phyloP scores from a whole-genome alignment of 2,113 vertebrate species.

The Typhlomys cinereus region DNA sequence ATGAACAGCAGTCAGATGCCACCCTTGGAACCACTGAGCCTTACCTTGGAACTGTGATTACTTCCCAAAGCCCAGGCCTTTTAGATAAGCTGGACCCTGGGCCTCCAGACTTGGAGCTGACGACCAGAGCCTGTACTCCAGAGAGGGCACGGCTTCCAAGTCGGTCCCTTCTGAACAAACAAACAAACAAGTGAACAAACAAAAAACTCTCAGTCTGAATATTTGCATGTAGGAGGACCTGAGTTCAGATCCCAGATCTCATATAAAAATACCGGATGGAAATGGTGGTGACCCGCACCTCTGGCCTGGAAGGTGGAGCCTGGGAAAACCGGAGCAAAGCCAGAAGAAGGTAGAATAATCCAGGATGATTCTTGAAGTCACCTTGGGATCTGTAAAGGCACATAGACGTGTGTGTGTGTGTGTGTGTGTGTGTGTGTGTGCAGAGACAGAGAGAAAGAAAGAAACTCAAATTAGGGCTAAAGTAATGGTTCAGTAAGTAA shows the following conservation, averaged over 20 bases:
- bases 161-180: not conserved
- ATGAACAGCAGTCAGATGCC: not conserved
- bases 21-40: not conserved
- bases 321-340: too few relatives aligned
- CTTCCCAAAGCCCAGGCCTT: not conserved
- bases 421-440: not conserved
- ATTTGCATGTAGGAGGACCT: not conserved
- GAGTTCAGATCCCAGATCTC: too few relatives aligned
- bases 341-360: too few relatives aligned
- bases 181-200: too few relatives aligned
- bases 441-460: not conserved
- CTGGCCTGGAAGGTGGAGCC: too few relatives aligned
- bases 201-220: too few relatives aligned
- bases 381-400: too few relatives aligned
- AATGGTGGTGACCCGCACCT: too few relatives aligned
- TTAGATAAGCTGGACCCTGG: not conserved
- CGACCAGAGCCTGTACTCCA: not conserved
- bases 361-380: too few relatives aligned
- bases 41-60: not conserved
- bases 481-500: not conserved
- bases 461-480: not conserved
- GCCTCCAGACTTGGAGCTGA: not conserved
- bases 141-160: too few relatives aligned
- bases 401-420: too few relatives aligned
- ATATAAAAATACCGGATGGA: too few relatives aligned